Conservation (phyloP, 2,113 vertebrate species). For the Syngnathoides biaculeatus region DNA sequence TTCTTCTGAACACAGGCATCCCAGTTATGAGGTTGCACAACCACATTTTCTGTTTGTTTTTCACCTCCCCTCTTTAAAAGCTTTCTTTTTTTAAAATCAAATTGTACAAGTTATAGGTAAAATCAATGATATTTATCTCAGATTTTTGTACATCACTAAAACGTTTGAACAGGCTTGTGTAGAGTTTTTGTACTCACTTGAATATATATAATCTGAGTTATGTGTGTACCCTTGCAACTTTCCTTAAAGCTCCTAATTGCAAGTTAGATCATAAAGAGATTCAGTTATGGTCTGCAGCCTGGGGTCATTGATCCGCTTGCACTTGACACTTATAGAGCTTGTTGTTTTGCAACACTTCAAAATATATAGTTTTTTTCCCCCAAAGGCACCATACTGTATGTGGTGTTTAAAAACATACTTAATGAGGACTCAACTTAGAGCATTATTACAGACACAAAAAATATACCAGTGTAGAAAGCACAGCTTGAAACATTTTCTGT, state of each 20-base stretch:
- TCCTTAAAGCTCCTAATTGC: conserved; percentile 3
- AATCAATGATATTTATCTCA: not conserved
- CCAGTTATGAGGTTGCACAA: not conserved
- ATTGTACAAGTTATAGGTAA: not conserved
- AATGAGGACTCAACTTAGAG: not conserved
- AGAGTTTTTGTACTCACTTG: not conserved
- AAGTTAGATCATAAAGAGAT: conserved; percentile 1
- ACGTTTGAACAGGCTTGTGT: not conserved
- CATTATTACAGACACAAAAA: not conserved
- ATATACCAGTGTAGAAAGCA: not conserved
- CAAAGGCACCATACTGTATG: not conserved
- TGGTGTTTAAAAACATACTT: not conserved
- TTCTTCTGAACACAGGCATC: too few species aligned
- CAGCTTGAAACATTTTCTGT: not conserved
- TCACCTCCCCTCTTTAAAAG: not conserved
- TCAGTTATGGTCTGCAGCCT: not conserved
- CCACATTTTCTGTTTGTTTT: not conserved
- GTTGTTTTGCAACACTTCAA: conserved; percentile 1
- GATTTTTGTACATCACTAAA: not conserved
- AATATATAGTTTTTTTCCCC: not conserved
- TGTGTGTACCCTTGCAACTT: conserved; percentile 12
- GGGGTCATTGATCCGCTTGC: not conserved
- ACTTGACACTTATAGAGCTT: not conserved
- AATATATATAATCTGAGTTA: not conserved
- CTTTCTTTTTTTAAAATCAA: too few species aligned